Evolutionary conservation across 2,888 invertebrate genomes (phyloP).

Genomic region (Drosophila cognata): DNA sequence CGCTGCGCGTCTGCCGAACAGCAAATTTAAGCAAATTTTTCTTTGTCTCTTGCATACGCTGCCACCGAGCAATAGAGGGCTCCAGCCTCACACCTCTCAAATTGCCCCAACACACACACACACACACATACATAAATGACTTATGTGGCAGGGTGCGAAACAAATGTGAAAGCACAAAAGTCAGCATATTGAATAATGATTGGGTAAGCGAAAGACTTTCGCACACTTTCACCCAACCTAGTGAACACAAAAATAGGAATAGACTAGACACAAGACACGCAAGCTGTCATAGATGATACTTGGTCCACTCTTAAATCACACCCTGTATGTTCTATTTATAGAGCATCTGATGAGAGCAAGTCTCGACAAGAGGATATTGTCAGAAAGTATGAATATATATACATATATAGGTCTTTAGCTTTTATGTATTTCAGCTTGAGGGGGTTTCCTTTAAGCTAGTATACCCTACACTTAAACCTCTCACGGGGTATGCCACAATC

Average conservation of each 20-base stretch:
- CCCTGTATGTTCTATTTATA: background rate
- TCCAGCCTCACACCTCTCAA: constrained; percentile 10
- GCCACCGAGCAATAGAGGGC: constrained; percentile 17
- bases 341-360: background rate
- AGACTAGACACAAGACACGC: constrained; percentile 13
- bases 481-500: constrained; percentile 15
- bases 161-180: constrained; percentile 79
- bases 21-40: constrained; percentile 66
- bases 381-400: background rate
- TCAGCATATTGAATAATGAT: constrained; percentile 81
- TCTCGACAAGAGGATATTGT: background rate
- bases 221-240: constrained; percentile 39
- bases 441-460: background rate
- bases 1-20: constrained; percentile 48
- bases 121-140: constrained; percentile 55
- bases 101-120: constrained; percentile 13
- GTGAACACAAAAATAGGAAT: background rate
- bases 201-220: constrained; percentile 65
- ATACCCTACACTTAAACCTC: too few species aligned
- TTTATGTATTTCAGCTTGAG: too few species aligned
- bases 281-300: constrained; percentile 19
- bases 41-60: constrained; percentile 69
- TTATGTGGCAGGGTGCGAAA: constrained; percentile 71
- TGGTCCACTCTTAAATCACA: background rate
- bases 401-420: background rate